Base-by-base conservation (phyloP, 2,888 invertebrate species). In the Pharmacophagus antenor region DNA sequence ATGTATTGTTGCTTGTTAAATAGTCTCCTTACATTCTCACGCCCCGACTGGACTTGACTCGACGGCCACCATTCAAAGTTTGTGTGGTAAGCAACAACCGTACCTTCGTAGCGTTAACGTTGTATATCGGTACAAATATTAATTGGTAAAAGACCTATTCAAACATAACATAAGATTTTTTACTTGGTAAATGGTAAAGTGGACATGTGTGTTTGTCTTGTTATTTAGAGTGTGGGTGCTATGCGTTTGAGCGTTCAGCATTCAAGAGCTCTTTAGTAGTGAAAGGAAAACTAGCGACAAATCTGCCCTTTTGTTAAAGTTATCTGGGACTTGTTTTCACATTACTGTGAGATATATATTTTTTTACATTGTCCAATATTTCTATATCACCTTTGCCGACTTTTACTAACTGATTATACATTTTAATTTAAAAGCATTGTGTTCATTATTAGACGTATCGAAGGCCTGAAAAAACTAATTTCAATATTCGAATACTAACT, bases 131-230 rank as follows among this genome's bases (percentile, higher is more conserved):
- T 88, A 84, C 84, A 86, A 88, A 89, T 85, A 87, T 86, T 88
- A 88, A 88, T 89, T 88, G 86, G 85, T 88, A 86, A 88, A 85
- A 88, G 88, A 82, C 89, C 88, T 88, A 85, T 82, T 81, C 88
- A 89, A 88, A 89, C 87, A 89, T 68, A 76, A 85, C 84, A 84
- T 84, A 88, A 82, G 84, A 85, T 86, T 85, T 88, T 89, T 88
- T 85, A 87, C 85, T 82, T 70, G 77, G 87, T 89, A 86, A 88
- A 88, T 89, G 87, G 87, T 86, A 84, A 86, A 89, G 84, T 88
- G 87, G 85, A 88, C 82, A 86, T 77, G 85, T 79, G 76, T 89
- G 82, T 89, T 89, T 90, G 85, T 75, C 77, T 87, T 86, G 80
- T 85, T 85, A 79, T 82, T 89, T 90, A 90, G 89, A 81, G 88